Conservation (phyloP, 2,888 invertebrate species). For the Drosophila trichaetosa region DNA sequence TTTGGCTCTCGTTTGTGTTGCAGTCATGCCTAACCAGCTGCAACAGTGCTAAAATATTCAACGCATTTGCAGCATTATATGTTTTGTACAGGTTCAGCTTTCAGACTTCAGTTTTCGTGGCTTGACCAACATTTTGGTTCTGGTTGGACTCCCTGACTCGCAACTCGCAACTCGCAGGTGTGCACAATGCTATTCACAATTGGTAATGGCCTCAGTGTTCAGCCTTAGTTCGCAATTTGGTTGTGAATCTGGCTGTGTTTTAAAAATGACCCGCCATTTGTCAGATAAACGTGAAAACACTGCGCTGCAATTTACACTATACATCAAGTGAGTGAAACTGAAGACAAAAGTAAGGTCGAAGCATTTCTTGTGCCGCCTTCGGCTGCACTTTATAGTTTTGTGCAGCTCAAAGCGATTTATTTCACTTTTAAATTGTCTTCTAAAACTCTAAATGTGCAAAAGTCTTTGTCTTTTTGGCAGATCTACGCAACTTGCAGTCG, state of each 20-base stretch:
- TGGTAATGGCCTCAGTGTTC: constrained; percentile 58
- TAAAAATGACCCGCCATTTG: constrained; percentile 60
- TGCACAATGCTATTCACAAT: constrained; percentile 52
- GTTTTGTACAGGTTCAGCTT: neutral
- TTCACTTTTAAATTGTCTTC: constrained; percentile 67
- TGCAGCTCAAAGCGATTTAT: constrained; percentile 57
- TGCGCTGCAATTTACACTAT: constrained; percentile 62
- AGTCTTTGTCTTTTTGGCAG: constrained; percentile 43
- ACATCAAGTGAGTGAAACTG: constrained; percentile 41
- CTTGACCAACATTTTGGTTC: constrained; percentile 43
- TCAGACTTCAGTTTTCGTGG: constrained; percentile 5
- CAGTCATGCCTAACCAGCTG: constrained; percentile 30
- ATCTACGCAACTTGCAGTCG: constrained; percentile 9
- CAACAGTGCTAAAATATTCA: constrained; percentile 55
- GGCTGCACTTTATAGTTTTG: constrained; percentile 11
- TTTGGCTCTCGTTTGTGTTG: constrained; percentile 19
- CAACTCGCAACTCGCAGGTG: constrained; percentile 30
- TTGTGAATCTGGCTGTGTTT: constrained; percentile 26
- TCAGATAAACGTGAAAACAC: constrained; percentile 41
- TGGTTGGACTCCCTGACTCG: neutral
- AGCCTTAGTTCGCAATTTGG: constrained; percentile 5
- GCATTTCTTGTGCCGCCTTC: constrained; percentile 33
- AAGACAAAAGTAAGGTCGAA: constrained; percentile 35
- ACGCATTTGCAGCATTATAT: constrained; percentile 52
- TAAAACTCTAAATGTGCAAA: constrained; percentile 33